phyloP scores from a whole-genome alignment of 2,888 invertebrate species.

The Drosophila subquinaria region DNA sequence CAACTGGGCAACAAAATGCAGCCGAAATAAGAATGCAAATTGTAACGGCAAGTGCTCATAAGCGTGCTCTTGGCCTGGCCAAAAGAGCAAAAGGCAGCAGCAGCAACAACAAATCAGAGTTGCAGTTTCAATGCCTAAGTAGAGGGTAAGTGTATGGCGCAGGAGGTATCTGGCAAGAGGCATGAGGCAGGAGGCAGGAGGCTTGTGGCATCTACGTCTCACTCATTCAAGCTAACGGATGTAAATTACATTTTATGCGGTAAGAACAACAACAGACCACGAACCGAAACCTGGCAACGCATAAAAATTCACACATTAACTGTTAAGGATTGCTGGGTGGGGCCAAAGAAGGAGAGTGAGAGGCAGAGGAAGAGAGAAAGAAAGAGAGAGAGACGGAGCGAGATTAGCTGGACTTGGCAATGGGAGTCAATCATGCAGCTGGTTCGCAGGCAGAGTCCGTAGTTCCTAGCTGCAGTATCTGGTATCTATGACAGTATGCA shows the following conservation, averaged over 20 bases:
- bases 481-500: constrained; percentile 9
- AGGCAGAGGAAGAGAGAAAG: neutral
- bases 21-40: constrained; percentile 62
- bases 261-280: constrained; percentile 65
- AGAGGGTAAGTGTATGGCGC: neutral
- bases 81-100: constrained; percentile 11
- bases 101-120: constrained; percentile 59
- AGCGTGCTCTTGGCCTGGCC: constrained; percentile 50
- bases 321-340: constrained; percentile 68
- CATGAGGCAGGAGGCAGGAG: constrained; percentile 1
- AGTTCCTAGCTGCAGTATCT: constrained; percentile 26
- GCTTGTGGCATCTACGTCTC: constrained; percentile 42
- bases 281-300: constrained; percentile 74
- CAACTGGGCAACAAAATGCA: constrained; percentile 43
- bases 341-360: neutral
- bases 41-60: constrained; percentile 67
- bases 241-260: constrained; percentile 80
- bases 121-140: constrained; percentile 57
- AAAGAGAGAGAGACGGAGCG: constrained; percentile 16
- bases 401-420: constrained; percentile 45
- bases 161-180: neutral
- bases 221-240: constrained; percentile 72
- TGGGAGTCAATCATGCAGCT: constrained; percentile 75
- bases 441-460: constrained; percentile 45
- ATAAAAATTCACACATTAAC: constrained; percentile 81